Evolutionary conservation across 1,140 invertebrate species (phyloP), one percentile per base, ranked within the genome.

Genomic region (Trachelipus rathkii): DNA sequence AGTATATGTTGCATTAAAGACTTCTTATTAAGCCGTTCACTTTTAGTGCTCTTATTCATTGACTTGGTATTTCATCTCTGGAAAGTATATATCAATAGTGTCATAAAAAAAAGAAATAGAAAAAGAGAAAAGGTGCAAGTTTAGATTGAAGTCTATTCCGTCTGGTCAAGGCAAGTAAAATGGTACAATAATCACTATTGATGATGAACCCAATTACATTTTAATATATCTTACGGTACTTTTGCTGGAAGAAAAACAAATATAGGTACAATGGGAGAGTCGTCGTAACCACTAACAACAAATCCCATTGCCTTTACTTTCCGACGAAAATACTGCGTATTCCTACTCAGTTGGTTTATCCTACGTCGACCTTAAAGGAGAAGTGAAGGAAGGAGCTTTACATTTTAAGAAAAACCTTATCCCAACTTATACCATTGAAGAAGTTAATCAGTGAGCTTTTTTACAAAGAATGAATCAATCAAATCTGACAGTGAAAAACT

Each of bases 191-290:
- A n/a, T n/a, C n/a, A n/a, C n/a, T 60, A 2, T 15, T 2, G 19
- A 3, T 15, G 1, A 4, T 15, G 50, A 13, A 15, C 50, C 11
- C 50, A 15, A 10, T 50, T 15, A 3, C 50, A 3, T 24, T 33
- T 74, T 81, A 86, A n/a, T n/a, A n/a, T n/a, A n/a, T n/a, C 79
- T 89, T 89, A 77, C 92, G 90, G 82, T 96, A 87, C 78, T 84
- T 89, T 88, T 10, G 87, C 84, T 44, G 89, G 88, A 82, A 87
- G 85, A 81, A 87, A 90, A 8, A 89, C 77, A 74, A 90, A 83
- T 45, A 90, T 76, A 43, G 89, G 89, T 15, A 90, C 88, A 60
- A 90, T 88, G n/a, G 89, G 89, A 44, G 87, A 89, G 82, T 89
- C 88, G 78, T 88, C 85, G 82, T 89, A 87, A 70, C 89, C 89